Evolutionary conservation across 1,140 invertebrate genomes (phyloP).

Genomic region (Amphibalanus amphitrite): DNA sequence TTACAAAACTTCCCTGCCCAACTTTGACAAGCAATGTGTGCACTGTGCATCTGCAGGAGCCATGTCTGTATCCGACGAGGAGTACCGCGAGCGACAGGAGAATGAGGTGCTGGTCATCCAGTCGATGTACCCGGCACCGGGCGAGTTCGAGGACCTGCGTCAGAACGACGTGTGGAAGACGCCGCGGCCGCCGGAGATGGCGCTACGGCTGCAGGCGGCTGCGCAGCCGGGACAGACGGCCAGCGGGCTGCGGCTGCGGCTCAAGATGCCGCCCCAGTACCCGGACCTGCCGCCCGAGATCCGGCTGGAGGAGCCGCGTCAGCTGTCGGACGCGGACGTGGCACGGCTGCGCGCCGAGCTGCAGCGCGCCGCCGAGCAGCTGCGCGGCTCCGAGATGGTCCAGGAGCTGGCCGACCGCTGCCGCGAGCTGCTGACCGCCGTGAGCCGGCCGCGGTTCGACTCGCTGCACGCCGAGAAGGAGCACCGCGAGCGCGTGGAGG

Average conservation of each 20-base stretch:
- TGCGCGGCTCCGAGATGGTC: background rate
- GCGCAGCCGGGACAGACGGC: background rate
- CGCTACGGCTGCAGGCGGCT: slow-evolving; percentile 6
- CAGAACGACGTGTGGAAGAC: slow-evolving; percentile 17
- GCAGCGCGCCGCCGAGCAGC: background rate
- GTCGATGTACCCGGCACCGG: background rate
- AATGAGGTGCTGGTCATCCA: background rate
- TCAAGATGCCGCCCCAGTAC: background rate
- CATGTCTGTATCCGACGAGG: no score
- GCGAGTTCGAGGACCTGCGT: slow-evolving; percentile 14
- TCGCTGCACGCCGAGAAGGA: background rate
- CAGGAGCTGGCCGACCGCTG: no score
- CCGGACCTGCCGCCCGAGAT: background rate
- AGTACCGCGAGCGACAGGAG: background rate
- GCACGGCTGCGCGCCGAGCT: background rate
- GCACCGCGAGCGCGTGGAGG: background rate
- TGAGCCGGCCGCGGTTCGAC: no score
- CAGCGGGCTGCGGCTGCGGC: background rate
- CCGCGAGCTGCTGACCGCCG: no score
- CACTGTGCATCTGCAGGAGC: no score
- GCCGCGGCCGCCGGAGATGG: slow-evolving; percentile 13
- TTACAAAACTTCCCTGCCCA: no score
- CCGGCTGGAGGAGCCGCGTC: background rate
- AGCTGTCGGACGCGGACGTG: background rate
- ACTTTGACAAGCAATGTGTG: no score